Conservation (phyloP, 1,140 invertebrate species). For the Drosophila busckii region DNA sequence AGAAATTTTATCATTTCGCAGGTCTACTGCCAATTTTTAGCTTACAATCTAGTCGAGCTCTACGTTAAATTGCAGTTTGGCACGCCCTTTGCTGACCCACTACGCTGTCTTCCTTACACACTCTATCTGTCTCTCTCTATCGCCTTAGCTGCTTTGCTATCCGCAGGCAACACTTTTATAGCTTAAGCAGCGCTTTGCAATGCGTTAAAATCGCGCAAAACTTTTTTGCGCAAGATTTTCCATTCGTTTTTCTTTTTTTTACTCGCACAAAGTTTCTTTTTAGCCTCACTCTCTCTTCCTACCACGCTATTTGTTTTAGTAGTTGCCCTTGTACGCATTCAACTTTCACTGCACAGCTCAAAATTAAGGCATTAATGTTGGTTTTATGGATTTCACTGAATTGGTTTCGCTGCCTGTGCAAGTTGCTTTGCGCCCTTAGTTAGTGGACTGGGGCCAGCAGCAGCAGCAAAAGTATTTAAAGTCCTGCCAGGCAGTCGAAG, state of each 20-base stretch:
- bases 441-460: slow-evolving; percentile 1
- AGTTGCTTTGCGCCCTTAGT: slow-evolving; percentile 8
- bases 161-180: slow-evolving; percentile 31
- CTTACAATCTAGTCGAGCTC: slow-evolving; percentile 2
- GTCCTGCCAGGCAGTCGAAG: slow-evolving; percentile 21
- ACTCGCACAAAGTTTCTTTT: slow-evolving; percentile 34
- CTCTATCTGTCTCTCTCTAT: neutral
- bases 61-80: slow-evolving; percentile 33
- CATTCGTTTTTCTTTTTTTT: slow-evolving; percentile 27
- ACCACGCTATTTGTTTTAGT: slow-evolving; percentile 7
- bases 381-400: slow-evolving; percentile 56
- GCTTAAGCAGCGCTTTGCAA: slow-evolving; percentile 53
- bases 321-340: slow-evolving; percentile 14
- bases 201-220: slow-evolving; percentile 59
- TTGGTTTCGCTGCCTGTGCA: slow-evolving; percentile 45
- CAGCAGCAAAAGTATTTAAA: slow-evolving; percentile 47
- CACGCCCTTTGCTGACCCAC: slow-evolving; percentile 10
- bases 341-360: slow-evolving; percentile 58
- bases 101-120: neutral
- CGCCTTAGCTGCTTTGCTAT: too few species aligned
- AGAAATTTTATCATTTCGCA: slow-evolving; percentile 44
- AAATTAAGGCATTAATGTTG: slow-evolving; percentile 74
- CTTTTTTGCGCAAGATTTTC: slow-evolving; percentile 40
- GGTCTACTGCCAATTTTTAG: slow-evolving; percentile 47
- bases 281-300: neutral